Conservation (phyloP, 1,140 invertebrate species). For the Zaprionus taronus region DNA sequence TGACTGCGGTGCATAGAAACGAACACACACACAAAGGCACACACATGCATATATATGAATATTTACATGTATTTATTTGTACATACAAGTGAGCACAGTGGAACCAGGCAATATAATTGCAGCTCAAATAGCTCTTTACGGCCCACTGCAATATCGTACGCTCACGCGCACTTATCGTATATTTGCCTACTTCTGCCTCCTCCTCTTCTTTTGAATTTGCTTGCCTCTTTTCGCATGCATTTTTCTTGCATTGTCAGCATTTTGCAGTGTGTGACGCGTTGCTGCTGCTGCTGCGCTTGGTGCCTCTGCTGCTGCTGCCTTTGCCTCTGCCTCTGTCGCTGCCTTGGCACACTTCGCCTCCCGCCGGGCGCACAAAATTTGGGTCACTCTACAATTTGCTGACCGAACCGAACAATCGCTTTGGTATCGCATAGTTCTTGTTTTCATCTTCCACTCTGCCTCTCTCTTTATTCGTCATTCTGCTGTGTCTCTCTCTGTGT, state of each 20-base stretch:
- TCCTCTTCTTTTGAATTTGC: conserved; percentile 40
- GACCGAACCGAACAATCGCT: conserved; percentile 61
- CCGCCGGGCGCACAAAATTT: conserved; percentile 61
- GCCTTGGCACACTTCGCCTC: conserved; percentile 75
- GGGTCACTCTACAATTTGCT: conserved; percentile 81
- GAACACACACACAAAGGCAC: background rate
- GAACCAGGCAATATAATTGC: background rate
- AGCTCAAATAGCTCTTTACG: conserved; percentile 12
- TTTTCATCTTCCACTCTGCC: conserved; percentile 46
- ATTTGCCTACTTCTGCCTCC: conserved; percentile 27
- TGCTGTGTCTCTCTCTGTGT: conserved; percentile 45
- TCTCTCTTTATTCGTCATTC: conserved; percentile 68
- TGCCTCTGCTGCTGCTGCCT: conserved; percentile 5
- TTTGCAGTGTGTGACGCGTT: conserved; percentile 60
- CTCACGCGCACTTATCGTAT: conserved; percentile 60
- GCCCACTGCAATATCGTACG: conserved; percentile 56
- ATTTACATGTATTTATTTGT: conserved; percentile 6
- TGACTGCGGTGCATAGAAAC: conserved; percentile 54
- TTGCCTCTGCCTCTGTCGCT: conserved; percentile 29
- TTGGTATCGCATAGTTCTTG: conserved; percentile 45
- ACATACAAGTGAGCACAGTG: conserved; percentile 33
- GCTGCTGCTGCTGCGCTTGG: conserved; percentile 9
- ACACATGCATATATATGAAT: conserved; percentile 33
- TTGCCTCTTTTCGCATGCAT: conserved; percentile 60
- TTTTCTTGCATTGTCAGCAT: conserved; percentile 82